Evolutionary conservation across 2,888 invertebrate species (phyloP), one percentile per base, ranked within the genome.

Genomic region (Netelia inedita): DNA sequence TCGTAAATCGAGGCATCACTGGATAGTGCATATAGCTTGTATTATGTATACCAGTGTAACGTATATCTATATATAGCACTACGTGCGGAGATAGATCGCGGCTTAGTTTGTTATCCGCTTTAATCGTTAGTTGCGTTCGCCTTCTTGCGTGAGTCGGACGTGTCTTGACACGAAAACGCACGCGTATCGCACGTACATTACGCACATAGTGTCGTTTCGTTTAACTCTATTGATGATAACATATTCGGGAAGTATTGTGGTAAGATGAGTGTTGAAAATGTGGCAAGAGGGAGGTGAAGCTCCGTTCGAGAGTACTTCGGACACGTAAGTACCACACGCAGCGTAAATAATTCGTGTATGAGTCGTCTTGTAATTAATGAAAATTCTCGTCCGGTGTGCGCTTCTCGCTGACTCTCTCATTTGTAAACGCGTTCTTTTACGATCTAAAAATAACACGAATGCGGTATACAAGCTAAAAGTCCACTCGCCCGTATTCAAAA

Each of bases 211-310:
- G 43, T 66, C 59, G 71, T 75, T 68, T 57, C 28, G 61, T 59
- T 76, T 28, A 14, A 53, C 35, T 21, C 23, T 50, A 66, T 68
- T 55, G 68, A 83, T 72, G 72, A 79, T 50, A 57, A 79, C 59
- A 75, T 72, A 79, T 75, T 73, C 55, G 79, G 55, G 53, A 53
- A 65, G 66, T 57, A 68, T 72, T 83, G 53, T 78, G 68, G 46
- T 79, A 68, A 88, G 85, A 89, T 89, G 89, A 89, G 86, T 89
- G 86, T 89, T 80, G 87, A 90, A 89, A 91, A 93, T 93, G 93
- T 91, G 92, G 91, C 91, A 91, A 88, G 92, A 91, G 88, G 91
- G 89, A 89, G 92, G 91, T 90, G 92, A 92, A 91, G 89, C 90
- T 89, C 90, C 89, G 75, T 92, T 89, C 88, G 92, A 91, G 87